Evolutionary conservation across 2,797 vertebrate genomes (phyloP).

Genomic region (Eptatretus atami): DNA sequence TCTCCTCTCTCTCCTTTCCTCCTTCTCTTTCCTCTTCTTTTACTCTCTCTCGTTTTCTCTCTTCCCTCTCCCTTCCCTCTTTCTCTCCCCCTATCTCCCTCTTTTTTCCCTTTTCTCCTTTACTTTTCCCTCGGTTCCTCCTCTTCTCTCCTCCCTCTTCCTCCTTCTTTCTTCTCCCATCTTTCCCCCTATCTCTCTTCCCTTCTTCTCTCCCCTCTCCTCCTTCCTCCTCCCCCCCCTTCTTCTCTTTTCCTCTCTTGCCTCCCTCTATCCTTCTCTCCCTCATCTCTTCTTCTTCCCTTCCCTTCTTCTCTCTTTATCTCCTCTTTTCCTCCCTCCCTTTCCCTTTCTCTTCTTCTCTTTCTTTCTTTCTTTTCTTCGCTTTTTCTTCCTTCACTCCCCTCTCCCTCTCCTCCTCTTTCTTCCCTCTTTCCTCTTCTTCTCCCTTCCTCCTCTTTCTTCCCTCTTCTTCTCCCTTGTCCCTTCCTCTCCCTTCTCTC

Average conservation of each 20-base stretch:
- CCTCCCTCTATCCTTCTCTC: background rate
- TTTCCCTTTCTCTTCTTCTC: background rate
- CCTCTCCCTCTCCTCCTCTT: background rate
- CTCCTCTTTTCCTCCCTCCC: background rate
- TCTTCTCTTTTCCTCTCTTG: background rate
- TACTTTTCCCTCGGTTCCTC: background rate
- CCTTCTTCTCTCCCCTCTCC: background rate
- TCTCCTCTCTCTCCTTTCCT: background rate
- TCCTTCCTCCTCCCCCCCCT: background rate
- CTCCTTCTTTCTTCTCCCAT: background rate
- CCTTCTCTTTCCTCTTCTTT: background rate
- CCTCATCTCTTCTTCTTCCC: background rate
- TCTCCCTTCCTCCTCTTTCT: background rate
- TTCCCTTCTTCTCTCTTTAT: background rate
- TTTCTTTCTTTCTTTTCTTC: background rate
- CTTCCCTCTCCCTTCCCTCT: background rate
- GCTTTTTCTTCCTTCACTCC: background rate
- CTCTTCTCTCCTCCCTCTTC: background rate
- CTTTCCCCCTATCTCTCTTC: background rate
- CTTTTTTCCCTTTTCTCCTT: background rate
- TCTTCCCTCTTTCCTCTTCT: background rate
- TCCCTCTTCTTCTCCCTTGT: background rate
- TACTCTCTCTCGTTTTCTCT: background rate
- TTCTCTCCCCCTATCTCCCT: background rate
- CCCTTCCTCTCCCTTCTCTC: background rate